Evolutionary conservation across 1,140 invertebrate species (phyloP).

Genomic region (Lineus longissimus): DNA sequence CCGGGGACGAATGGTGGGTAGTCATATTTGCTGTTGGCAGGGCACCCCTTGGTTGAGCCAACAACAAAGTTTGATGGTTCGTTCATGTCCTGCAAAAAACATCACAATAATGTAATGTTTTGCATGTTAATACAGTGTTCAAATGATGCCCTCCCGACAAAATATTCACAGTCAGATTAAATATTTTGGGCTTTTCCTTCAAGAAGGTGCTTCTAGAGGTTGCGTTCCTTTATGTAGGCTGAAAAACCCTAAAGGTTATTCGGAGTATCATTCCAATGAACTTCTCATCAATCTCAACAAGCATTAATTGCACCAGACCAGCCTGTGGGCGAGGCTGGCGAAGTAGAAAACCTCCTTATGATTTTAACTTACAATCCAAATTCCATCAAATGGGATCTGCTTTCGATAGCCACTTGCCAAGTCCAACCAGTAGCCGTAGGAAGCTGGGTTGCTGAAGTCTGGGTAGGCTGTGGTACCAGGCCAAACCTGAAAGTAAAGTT

Average conservation of each 20-base stretch:
- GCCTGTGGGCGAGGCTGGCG: too few relatives aligned
- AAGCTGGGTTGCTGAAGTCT: conserved; percentile 78
- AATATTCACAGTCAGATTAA: too few relatives aligned
- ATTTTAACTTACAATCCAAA: conserved; percentile 48
- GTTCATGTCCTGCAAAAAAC: conserved; percentile 65
- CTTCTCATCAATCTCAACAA: not conserved
- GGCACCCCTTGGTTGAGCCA: conserved; percentile 60
- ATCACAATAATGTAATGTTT: not conserved
- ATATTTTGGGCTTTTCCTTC: too few relatives aligned
- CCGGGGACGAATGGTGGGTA: conserved; percentile 56
- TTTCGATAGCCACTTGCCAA: conserved; percentile 69
- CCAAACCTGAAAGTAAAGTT: conserved; percentile 68
- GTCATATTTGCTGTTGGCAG: conserved; percentile 59
- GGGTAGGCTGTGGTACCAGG: conserved; percentile 71
- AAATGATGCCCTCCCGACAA: too few relatives aligned
- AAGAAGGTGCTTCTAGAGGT: too few relatives aligned
- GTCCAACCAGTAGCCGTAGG: conserved; percentile 69
- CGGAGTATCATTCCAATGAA: not conserved
- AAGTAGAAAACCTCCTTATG: too few relatives aligned
- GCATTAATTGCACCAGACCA: not conserved
- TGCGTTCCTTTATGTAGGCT: too few relatives aligned
- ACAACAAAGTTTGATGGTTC: conserved; percentile 80
- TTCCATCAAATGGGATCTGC: conserved; percentile 67
- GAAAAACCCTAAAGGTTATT: not conserved
- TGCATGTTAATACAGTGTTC: too few relatives aligned